These are phyloP conservation scores for Chloromyia formosa DNA, from an alignment of 2,888 invertebrate genomes.

Conservation along the genomic window DNA sequence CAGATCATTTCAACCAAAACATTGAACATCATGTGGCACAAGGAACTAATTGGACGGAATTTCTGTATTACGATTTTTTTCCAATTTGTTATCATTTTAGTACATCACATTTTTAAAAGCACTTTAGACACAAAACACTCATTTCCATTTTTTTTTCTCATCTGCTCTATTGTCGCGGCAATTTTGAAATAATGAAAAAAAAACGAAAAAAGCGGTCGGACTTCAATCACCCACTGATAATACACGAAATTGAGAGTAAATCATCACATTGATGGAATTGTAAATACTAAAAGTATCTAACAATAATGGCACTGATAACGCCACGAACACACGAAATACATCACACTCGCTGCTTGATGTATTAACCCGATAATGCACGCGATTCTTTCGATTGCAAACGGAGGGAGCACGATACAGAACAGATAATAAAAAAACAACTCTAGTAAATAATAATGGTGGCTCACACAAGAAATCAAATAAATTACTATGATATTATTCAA, in stretches of 20 bases:
- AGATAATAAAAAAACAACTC: not conserved
- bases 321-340: slow-evolving; percentile 41
- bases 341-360: slow-evolving; percentile 15
- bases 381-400: slow-evolving; percentile 1
- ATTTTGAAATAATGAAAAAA: not conserved
- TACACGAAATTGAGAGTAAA: slow-evolving; percentile 23
- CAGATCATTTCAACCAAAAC: too few species aligned
- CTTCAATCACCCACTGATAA: slow-evolving; percentile 31
- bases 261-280: slow-evolving; percentile 27
- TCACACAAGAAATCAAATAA: slow-evolving; percentile 12
- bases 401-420: not conserved
- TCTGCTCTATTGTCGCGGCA: not conserved
- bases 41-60: too few species aligned
- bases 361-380: slow-evolving; percentile 37
- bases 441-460: not conserved
- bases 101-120: slow-evolving; percentile 12
- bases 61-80: not conserved
- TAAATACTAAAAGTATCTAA: slow-evolving; percentile 21
- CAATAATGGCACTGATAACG: slow-evolving; percentile 37
- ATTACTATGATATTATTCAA: not conserved
- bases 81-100: not conserved
- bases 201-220: slow-evolving; percentile 9
- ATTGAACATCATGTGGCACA: too few species aligned
- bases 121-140: slow-evolving; percentile 12
- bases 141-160: not conserved